Conservation (phyloP, 2,888 invertebrate genomes). For the Noctua pronuba region DNA sequence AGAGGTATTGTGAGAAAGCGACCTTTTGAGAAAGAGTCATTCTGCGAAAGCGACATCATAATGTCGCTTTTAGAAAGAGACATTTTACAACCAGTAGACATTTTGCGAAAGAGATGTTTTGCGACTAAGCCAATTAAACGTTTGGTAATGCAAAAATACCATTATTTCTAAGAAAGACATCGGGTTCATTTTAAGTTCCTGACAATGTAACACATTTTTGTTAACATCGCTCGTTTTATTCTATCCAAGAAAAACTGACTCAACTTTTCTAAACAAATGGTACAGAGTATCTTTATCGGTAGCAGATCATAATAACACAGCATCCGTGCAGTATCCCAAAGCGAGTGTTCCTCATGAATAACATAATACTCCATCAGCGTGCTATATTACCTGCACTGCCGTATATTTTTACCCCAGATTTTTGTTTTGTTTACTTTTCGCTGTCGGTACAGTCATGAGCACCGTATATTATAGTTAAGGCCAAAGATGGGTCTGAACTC, state of each 20-base stretch:
- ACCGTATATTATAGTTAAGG: not conserved
- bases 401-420: slow-evolving; percentile 43
- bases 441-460: slow-evolving; percentile 8
- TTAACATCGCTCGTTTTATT: not conserved
- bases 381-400: slow-evolving; percentile 54
- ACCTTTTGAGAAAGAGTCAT: no score
- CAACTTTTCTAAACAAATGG: slow-evolving; percentile 13
- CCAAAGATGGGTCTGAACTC: no score
- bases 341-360: slow-evolving; percentile 68
- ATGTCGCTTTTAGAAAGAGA: no score
- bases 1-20: no score
- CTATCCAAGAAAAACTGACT: not conserved
- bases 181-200: no score
- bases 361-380: slow-evolving; percentile 63
- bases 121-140: no score
- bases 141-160: not conserved
- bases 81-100: no score
- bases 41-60: no score
- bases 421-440: slow-evolving; percentile 45
- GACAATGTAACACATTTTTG: not conserved
- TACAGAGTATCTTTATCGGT: slow-evolving; percentile 16
- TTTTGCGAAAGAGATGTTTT: no score
- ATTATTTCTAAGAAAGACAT: no score
- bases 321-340: slow-evolving; percentile 44
- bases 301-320: slow-evolving; percentile 30